Base-by-base conservation (phyloP, 2,797 vertebrate genomes). In the Arvicola amphibius region DNA sequence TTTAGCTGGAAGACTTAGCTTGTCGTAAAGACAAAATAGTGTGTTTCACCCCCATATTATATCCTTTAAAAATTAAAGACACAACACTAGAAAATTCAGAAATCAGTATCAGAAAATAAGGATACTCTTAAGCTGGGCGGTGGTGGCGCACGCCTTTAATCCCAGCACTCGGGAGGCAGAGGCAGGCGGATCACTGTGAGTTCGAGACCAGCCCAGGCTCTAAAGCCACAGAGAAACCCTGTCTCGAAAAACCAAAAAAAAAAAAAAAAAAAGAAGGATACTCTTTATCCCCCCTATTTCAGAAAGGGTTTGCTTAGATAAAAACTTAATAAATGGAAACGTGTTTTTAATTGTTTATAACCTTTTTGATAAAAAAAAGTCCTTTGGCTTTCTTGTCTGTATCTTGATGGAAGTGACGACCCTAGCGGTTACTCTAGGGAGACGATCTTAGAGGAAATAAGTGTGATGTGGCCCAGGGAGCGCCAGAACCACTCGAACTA, bases 21-120 rank as follows among this genome's bases (percentile, higher is more conserved):
- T 51, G 34, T 53, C 92, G 43, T 48, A 95, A n/a, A 84, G 91
- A 77, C 27, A 48, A 88, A 95, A 84, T 51, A 9, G 67, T 73
- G 6, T 46, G 32, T 40, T 1, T 90, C 25, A 91, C 14, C n/a
- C 93, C 27, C 5, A 37, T 83, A 87, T 73, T 32, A 69, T 40
- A 48, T 1, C 34, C 78, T 81, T 94, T 56, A 56, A 92, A 94
- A 71, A 88, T 79, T 78, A 76, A 90, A 81, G 40, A 81, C 25
- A 56, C 19, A 69, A 71, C 23, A 27, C 67, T 92, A n/a, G 14
- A 80, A 94, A 91, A 65, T 59, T 88, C 59, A 91, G 69, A 73
- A 63, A 94, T 76, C 5, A 76, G 34, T 56, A 78, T 43, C 14
- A 76, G 51, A 88, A 93, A 85, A 80, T 84, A 32, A 27, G n/a